Percentiles rank a stretch among this genome's conserved stretches.
These are phyloP conservation scores for Potamilus streckersoni DNA, from an alignment of 1,140 invertebrate species.

Conservation along the genomic window DNA sequence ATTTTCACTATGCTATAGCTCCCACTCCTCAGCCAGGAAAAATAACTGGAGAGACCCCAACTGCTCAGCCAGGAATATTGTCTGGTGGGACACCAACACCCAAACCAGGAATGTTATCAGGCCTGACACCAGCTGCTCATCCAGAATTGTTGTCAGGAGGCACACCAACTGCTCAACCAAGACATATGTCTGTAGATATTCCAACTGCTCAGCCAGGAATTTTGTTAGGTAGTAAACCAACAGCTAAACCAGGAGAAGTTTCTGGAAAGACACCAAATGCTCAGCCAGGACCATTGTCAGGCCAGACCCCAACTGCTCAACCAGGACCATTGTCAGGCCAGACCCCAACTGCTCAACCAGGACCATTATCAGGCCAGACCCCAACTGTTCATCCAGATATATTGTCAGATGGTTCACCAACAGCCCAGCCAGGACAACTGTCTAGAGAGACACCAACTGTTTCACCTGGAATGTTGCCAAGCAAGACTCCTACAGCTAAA, in stretches of 20 bases:
- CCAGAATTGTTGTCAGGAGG: neutral
- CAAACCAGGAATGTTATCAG: neutral
- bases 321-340: conserved; percentile 3
- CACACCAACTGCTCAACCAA: conserved; percentile 4
- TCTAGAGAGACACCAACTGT: conserved; percentile 18
- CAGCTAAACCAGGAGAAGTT: conserved; percentile 9
- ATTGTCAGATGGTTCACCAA: conserved; percentile 4
- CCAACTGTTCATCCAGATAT: conserved; percentile 20
- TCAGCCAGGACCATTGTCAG: conserved; percentile 2
- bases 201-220: conserved; percentile 19
- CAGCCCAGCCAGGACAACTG: conserved; percentile 2
- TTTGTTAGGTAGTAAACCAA: conserved; percentile 3
- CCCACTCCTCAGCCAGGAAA: conserved; percentile 16
- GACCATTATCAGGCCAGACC: neutral
- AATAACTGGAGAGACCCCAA: conserved; percentile 2
- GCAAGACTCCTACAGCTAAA: conserved; percentile 10
- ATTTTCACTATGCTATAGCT: neutral
- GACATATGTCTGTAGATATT: neutral
- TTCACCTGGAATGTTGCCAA: neutral
- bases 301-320: conserved; percentile 15
- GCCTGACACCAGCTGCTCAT: conserved; percentile 8
- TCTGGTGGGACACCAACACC: conserved; percentile 9
- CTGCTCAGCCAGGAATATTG: conserved; percentile 1
- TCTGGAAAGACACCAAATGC: conserved; percentile 11
- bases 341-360: conserved; percentile 14